These are phyloP conservation scores for Bubo blakistoni DNA, from an alignment of 2,113 vertebrate genomes.

Conservation along the genomic window DNA sequence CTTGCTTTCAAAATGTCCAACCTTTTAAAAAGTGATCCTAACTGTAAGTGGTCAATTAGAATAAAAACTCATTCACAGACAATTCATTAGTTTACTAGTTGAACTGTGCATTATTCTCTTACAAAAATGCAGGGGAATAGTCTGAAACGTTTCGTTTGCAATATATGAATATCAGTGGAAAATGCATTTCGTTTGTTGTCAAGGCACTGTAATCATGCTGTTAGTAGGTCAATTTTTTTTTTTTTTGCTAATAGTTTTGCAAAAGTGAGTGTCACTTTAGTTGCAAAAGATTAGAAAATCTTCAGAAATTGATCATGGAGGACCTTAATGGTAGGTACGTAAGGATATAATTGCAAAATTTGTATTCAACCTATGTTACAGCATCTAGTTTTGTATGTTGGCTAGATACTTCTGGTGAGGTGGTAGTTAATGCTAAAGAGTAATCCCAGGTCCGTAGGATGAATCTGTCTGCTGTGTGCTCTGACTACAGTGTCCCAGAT, in stretches of 20 bases:
- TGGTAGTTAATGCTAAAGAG: not conserved
- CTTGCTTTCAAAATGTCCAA: not conserved
- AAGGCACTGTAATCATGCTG: not conserved
- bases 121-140: not conserved
- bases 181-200: not conserved
- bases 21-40: not conserved
- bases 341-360: not conserved
- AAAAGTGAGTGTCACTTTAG: not conserved
- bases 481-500: not conserved
- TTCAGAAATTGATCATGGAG: not conserved
- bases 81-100: not conserved
- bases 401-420: not conserved
- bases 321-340: not conserved
- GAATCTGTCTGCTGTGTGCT: not conserved
- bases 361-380: not conserved
- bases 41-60: not conserved
- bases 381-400: not conserved
- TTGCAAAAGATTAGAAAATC: not conserved
- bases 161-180: not conserved
- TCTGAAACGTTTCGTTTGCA: not conserved
- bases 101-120: not conserved
- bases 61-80: not conserved
- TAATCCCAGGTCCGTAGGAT: not conserved
- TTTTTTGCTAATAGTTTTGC: not conserved
- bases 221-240: not conserved